A percentile compares a stretch with the other conserved stretches of the same genome.
phyloP scores from a whole-genome alignment of 2,888 invertebrate species.

The Drosophila bunnanda region DNA sequence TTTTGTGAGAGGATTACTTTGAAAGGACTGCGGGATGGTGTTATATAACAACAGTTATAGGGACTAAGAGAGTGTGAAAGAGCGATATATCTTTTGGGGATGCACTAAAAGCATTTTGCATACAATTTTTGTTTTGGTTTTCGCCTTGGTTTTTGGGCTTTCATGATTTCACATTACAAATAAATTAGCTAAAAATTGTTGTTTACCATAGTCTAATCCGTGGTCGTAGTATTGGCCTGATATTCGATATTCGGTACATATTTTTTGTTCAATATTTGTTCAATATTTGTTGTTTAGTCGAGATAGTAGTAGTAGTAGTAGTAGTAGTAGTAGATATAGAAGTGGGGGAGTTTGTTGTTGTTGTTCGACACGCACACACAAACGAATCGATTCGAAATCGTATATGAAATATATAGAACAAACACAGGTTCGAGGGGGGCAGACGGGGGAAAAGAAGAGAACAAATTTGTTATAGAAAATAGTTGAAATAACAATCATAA shows the following conservation, averaged over 20 bases:
- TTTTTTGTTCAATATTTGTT: constrained; percentile 26
- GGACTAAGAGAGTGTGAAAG: constrained; percentile 1
- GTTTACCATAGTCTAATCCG: constrained; percentile 97
- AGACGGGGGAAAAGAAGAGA: constrained; percentile 28
- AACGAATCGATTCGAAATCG: constrained; percentile 47
- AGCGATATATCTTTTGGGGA: constrained; percentile 14
- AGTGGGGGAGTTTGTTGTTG: constrained; percentile 32
- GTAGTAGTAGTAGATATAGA: constrained; percentile 42
- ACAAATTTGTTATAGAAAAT: constrained; percentile 40
- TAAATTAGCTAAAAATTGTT: constrained; percentile 85
- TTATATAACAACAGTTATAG: constrained; percentile 40
- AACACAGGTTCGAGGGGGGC: constrained; percentile 38
- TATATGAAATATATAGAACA: constrained; percentile 45
- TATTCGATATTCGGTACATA: constrained; percentile 51
- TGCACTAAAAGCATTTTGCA: constrained; percentile 50
- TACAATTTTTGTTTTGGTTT: constrained; percentile 18
- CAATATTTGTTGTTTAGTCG: constrained; percentile 43
- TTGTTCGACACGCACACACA: constrained; percentile 43
- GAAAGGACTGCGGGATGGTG: constrained; percentile 16
- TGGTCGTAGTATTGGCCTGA: constrained; percentile 94
- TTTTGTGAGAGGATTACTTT: constrained; percentile 28
- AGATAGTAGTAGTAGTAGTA: constrained; percentile 42
- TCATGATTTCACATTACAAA: constrained; percentile 63
- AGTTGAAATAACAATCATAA: constrained; percentile 27
- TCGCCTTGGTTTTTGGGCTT: constrained; percentile 22